phyloP scores from a whole-genome alignment of 2,113 vertebrate genomes.

The Mesembrinibis cayennensis region DNA sequence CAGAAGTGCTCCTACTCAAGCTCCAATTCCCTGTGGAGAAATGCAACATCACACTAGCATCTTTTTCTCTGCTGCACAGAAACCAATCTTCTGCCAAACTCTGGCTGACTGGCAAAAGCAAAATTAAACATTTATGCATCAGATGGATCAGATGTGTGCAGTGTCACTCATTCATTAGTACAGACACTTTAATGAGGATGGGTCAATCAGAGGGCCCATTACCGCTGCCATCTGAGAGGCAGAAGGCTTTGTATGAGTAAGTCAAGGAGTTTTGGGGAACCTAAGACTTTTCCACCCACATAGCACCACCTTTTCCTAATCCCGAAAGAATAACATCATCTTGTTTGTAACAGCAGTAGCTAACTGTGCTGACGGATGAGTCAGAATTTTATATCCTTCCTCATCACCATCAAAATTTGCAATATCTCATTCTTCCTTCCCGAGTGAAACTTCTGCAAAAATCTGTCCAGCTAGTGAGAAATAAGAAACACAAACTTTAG shows the following conservation, averaged over 20 bases:
- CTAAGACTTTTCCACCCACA: background rate
- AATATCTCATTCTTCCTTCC: background rate
- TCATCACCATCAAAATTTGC: background rate
- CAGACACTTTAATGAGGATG: background rate
- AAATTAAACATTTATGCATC: constrained; percentile 11
- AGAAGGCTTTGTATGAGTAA: background rate
- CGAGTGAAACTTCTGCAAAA: background rate
- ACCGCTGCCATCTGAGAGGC: background rate
- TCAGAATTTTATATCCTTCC: background rate
- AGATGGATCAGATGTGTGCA: background rate
- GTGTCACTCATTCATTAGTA: background rate
- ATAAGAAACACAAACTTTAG: background rate
- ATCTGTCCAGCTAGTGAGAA: background rate
- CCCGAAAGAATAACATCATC: background rate
- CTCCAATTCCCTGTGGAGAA: background rate
- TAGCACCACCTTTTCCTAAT: background rate
- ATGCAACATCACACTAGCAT: background rate
- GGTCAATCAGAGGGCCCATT: background rate
- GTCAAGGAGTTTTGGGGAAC: background rate
- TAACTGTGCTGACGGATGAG: background rate
- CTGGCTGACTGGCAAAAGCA: background rate
- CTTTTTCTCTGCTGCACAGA: background rate
- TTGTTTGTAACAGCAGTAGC: background rate
- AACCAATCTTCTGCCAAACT: background rate
- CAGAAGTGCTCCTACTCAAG: background rate